Evolutionary conservation across 1,140 invertebrate genomes (phyloP), one percentile per base, ranked within the genome.

Genomic region (Drosophila serrata): DNA sequence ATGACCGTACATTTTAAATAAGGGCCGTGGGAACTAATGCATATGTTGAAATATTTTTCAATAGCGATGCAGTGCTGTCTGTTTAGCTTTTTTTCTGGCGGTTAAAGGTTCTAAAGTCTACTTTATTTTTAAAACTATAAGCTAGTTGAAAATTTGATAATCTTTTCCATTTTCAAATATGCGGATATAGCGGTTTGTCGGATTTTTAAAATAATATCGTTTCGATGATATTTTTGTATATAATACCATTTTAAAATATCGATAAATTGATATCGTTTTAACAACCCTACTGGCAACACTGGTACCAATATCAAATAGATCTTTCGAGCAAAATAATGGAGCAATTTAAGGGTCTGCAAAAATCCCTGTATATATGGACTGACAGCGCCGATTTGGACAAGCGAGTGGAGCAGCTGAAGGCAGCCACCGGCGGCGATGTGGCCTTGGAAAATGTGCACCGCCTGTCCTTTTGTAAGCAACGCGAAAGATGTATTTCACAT

Each of bases 391-490:
- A 90, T 3, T 49, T 92, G 57, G 86, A 91, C 40, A 79, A 80
- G 39, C 81, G 79, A 7, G 72, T 92, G 27, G 67, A 92, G 9
- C 48, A 57, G 17, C 40, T 92, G 0, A 92, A 91, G 35, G 5
- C 51, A 8, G 79, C 78, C 43, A 92, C 84, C 24, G 82, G 86
- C 1, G 91, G 91, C 0, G 90, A 91, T 37, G 87, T 92, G 49
- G 73, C 86, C 8, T 9, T 92, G 15, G 92, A 92, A 62, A 92
- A 92, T 78, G 76, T 92, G 9, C 86, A 92, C 70, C 90, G 92
- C 40, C 72, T 92, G 15, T 84, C 78, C 7, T 77, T 92, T 56
- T 88, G 92, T 92, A 84, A 87, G 81, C 80, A 40, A 29, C 27
- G 15, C 39, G 42, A 13, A 3, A 37, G 53, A 33, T 29, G 40